Evolutionary conservation across 2,888 invertebrate genomes (phyloP), one percentile per base, ranked within the genome.

Genomic region (Pimpla rufipes): DNA sequence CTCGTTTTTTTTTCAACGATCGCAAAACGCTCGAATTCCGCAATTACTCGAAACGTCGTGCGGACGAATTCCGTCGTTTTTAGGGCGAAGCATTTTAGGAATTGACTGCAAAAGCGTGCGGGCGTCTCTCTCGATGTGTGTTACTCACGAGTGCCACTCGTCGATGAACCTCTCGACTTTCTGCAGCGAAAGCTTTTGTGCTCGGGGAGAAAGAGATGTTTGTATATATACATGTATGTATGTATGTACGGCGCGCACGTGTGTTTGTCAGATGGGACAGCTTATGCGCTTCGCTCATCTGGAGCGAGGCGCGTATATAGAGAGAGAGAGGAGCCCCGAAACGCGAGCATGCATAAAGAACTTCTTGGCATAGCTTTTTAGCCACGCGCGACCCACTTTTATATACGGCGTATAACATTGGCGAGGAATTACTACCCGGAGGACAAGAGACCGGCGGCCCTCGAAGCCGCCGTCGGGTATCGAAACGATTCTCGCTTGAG

Each of bases 371-470:
- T 78, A 73, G 81, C 81, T 85, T 80, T 74, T 55, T 29, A 2
- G 3, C 23, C 50, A 64, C 76, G 62, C 71, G 74, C 77, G 85
- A 85, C 86, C 85, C 57, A 84, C 59, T 81, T 86, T 52, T 68
- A 29, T 68, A 29, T 23, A 55, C 55, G 23, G 2, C 55, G 52
- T 18, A 70, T 37, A n/a, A n/a, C 57, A 21, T 40, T 57, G 40
- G 5, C 29, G 29, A 23, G 55, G 55, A 57, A 57, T 57, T 11
- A 42, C 23, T 57, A 42, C 29, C 29, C 29, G 37, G 37, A 70
- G 52, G 16, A 70, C 52, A 70, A 55, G 70, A 55, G 70, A 55
- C 40, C 70, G 23, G 37, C 40, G 40, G 40, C 55, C 42, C 42
- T 21, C 50, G 2, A 13, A 57, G 23, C 6, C 18, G 5, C 18